Percentiles rank a stretch among this genome's conserved stretches.
Conservation (phyloP, 2,113 vertebrate genomes). For the Phaethornis superciliosus region DNA sequence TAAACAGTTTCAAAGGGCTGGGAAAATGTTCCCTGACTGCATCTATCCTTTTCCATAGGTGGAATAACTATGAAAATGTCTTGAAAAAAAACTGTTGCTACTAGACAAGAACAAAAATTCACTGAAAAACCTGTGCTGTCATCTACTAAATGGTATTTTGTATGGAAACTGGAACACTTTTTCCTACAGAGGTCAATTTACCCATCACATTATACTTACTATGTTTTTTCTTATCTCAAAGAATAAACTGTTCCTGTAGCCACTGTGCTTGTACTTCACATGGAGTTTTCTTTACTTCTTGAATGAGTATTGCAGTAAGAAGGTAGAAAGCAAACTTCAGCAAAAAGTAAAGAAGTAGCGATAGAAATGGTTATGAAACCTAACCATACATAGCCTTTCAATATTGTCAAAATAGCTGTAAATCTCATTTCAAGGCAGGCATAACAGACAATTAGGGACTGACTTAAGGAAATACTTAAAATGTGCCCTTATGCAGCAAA, state of each 20-base stretch:
- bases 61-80: background rate
- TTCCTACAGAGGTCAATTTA: background rate
- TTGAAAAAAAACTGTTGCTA: background rate
- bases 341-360: background rate
- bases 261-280: background rate
- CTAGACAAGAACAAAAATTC: background rate
- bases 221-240: background rate
- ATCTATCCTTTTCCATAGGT: background rate
- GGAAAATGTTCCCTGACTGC: background rate
- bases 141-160: background rate
- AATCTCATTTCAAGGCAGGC: conserved; percentile 22
- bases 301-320: background rate
- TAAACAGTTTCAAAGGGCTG: background rate
- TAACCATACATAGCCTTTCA: background rate
- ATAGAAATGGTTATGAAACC: conserved; percentile 9
- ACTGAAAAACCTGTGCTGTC: background rate
- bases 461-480: conserved; percentile 25
- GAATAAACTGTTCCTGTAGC: background rate
- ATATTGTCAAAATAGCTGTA: conserved; percentile 1
- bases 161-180: background rate
- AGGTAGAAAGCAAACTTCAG: background rate
- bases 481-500: background rate
- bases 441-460: conserved; percentile 5
- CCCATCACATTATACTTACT: background rate
- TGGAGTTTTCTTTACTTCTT: background rate